Conservation (phyloP, 2,888 invertebrate species). For the Ichneumoninae sp. region DNA sequence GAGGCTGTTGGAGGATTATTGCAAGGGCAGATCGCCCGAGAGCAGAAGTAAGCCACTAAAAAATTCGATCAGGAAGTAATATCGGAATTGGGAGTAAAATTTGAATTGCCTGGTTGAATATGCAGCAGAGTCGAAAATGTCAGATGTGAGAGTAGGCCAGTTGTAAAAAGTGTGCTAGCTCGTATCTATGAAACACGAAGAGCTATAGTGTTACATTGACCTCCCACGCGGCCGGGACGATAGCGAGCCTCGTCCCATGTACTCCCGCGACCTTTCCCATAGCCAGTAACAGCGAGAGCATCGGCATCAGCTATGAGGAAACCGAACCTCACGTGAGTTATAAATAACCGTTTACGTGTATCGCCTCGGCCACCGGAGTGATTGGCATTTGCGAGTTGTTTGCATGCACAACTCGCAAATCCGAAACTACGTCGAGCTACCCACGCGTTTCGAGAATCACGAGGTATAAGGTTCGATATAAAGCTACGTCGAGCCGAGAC, state of each 20-base stretch:
- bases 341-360: conserved; percentile 58
- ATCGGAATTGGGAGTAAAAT: neutral
- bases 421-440: conserved; percentile 39
- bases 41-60: neutral
- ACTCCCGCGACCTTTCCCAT: conserved; percentile 55
- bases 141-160: neutral
- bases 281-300: conserved; percentile 32
- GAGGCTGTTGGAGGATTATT: neutral
- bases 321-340: conserved; percentile 45
- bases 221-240: conserved; percentile 29
- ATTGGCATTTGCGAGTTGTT: conserved; percentile 63
- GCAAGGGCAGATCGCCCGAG: neutral
- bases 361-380: conserved; percentile 45
- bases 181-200: neutral
- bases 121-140: neutral
- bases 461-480: neutral
- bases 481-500: neutral
- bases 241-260: conserved; percentile 14
- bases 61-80: neutral
- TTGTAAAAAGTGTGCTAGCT: neutral
- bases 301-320: conserved; percentile 45
- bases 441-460: conserved; percentile 34
- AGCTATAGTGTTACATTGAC: neutral
- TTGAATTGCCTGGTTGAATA: neutral
- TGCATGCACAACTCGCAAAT: conserved; percentile 62